Conservation (phyloP, 2,797 vertebrate species). For the Fundulus diaphanus region DNA sequence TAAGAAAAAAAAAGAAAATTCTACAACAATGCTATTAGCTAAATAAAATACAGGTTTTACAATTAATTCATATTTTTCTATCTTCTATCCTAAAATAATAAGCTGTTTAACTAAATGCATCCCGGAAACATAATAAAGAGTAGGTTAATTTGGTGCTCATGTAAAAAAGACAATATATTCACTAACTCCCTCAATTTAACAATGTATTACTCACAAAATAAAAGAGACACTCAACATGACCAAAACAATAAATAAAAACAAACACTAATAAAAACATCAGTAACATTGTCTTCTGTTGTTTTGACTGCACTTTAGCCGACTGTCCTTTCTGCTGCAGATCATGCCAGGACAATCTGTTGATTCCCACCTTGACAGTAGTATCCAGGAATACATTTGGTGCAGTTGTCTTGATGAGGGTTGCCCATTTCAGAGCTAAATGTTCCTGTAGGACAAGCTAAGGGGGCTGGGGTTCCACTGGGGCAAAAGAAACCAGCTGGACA, state of each 20-base stretch:
- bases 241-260: background rate
- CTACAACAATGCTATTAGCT: constrained; percentile 4
- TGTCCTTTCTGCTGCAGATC: background rate
- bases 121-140: background rate
- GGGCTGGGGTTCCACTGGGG: constrained; percentile 76
- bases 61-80: background rate
- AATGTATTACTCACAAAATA: background rate
- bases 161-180: background rate
- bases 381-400: constrained; percentile 84
- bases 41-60: background rate
- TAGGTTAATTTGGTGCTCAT: background rate
- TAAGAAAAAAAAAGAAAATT: background rate
- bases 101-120: constrained; percentile 8
- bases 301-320: background rate
- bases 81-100: constrained; percentile 11
- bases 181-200: background rate
- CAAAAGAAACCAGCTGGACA: constrained; percentile 88
- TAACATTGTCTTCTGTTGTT: background rate
- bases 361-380: constrained; percentile 83
- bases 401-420: constrained; percentile 78
- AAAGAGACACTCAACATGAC: background rate
- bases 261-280: background rate
- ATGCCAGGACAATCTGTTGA: background rate
- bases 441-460: constrained; percentile 82
- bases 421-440: constrained; percentile 80